A percentile compares a stretch with the other conserved stretches of the same genome.
Evolutionary conservation across 2,888 invertebrate species (phyloP).

Genomic region (Drosophila fulvimacula): DNA sequence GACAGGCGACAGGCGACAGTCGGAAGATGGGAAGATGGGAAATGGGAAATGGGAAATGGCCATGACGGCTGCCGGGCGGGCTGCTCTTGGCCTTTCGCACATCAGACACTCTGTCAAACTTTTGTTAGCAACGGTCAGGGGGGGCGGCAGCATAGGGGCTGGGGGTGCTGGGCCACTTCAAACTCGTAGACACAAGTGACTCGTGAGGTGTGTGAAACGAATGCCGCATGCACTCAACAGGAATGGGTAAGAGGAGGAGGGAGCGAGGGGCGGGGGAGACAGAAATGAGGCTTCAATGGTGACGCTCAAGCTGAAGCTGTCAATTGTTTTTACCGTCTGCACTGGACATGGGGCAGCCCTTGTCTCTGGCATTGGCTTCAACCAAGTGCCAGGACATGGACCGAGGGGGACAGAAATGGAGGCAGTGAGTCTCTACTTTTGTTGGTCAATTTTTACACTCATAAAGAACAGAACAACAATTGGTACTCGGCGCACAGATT

Average conservation of each 20-base stretch:
- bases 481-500: conserved; percentile 8
- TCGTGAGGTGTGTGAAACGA: conserved; percentile 38
- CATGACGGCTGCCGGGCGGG: conserved; percentile 56
- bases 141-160: background rate
- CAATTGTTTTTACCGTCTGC: conserved; percentile 54
- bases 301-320: conserved; percentile 57
- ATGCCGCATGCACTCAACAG: conserved; percentile 6
- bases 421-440: conserved; percentile 10
- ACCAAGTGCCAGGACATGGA: background rate
- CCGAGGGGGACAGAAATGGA: background rate
- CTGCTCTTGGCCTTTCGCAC: conserved; percentile 78
- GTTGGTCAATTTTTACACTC: conserved; percentile 38
- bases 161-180: conserved; percentile 37
- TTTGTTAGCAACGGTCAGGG: conserved; percentile 59
- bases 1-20: conserved; percentile 22
- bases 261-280: background rate
- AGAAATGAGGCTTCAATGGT: conserved; percentile 37
- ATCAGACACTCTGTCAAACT: conserved; percentile 78
- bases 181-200: conserved; percentile 30
- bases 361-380: background rate
- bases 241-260: background rate
- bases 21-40: background rate
- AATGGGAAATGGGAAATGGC: conserved; percentile 28
- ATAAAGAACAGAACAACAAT: conserved; percentile 22
- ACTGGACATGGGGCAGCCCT: conserved; percentile 39